Evolutionary conservation across 2,113 vertebrate species (phyloP).

Genomic region (Rhegmatorhina hoffmannsi): DNA sequence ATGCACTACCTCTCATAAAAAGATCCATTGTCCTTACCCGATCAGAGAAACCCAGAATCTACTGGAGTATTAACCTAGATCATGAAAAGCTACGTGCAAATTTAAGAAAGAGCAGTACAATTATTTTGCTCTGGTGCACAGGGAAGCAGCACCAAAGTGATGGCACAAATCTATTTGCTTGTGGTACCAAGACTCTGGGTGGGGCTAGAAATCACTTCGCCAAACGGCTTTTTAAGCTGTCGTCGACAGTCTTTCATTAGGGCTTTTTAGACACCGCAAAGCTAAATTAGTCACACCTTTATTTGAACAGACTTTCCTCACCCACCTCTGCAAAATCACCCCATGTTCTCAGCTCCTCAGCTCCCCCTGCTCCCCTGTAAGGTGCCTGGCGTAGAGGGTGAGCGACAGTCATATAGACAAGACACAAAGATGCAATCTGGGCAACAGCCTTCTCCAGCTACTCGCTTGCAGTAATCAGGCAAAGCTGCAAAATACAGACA

Average conservation of each 20-base stretch:
- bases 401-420: rapidly evolving
- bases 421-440: rapidly evolving
- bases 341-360: not conserved
- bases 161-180: not conserved
- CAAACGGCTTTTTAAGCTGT: not conserved
- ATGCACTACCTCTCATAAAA: not conserved
- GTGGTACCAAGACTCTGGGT: not conserved
- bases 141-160: not conserved
- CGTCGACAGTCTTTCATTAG: constrained; percentile 6
- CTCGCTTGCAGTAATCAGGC: not conserved
- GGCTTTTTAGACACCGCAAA: not conserved
- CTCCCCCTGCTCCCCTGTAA: not conserved
- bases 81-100: not conserved
- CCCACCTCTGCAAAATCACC: constrained; percentile 32
- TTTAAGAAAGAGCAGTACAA: not conserved
- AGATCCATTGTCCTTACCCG: not conserved
- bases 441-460: not conserved
- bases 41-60: not conserved
- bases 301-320: constrained; percentile 46
- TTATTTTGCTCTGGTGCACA: not conserved
- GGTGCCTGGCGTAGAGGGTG: rapidly evolving
- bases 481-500: not conserved
- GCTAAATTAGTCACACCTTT: constrained; percentile 50
- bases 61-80: not conserved
- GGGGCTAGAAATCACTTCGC: not conserved